Evolutionary conservation across 2,888 invertebrate genomes (phyloP).

Genomic region (Scaptomyza parva): DNA sequence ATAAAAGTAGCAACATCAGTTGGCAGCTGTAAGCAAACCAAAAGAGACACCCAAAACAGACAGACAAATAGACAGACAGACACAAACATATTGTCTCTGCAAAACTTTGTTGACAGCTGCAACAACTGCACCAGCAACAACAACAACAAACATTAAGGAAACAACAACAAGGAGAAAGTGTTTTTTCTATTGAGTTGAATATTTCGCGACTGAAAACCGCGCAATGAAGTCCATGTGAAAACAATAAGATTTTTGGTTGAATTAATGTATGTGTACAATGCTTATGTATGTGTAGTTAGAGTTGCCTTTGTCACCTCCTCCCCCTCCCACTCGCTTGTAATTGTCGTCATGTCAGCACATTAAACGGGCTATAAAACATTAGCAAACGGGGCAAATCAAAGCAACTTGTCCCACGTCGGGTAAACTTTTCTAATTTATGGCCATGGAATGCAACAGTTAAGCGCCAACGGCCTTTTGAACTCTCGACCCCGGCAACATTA

Average conservation of each 20-base stretch:
- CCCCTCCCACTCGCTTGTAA: constrained; percentile 38
- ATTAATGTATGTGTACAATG: constrained; percentile 58
- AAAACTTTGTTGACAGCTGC: constrained; percentile 72
- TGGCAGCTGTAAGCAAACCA: constrained; percentile 70
- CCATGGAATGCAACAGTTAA: constrained; percentile 74
- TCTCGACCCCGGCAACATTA: constrained; percentile 56
- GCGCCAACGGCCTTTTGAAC: constrained; percentile 59
- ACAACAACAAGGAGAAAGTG: constrained; percentile 55
- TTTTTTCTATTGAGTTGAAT: constrained; percentile 15
- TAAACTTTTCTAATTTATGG: constrained; percentile 75
- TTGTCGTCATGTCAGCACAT: constrained; percentile 76
- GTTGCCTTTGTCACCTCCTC: not conserved
- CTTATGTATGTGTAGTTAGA: constrained; percentile 40
- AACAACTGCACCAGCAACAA: constrained; percentile 26
- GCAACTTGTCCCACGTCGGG: constrained; percentile 67
- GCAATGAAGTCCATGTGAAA: constrained; percentile 70
- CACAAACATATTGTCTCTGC: constrained; percentile 73
- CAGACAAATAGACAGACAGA: constrained; percentile 41
- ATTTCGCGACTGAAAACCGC: constrained; percentile 58
- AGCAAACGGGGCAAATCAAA: constrained; percentile 70
- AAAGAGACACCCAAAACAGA: constrained; percentile 42
- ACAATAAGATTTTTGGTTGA: constrained; percentile 74
- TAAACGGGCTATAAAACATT: constrained; percentile 72
- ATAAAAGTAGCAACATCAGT: constrained; percentile 79
- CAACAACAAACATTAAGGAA: constrained; percentile 8